phyloP scores from a whole-genome alignment of 2,888 invertebrate species.

The Choristoneura rosaceana region DNA sequence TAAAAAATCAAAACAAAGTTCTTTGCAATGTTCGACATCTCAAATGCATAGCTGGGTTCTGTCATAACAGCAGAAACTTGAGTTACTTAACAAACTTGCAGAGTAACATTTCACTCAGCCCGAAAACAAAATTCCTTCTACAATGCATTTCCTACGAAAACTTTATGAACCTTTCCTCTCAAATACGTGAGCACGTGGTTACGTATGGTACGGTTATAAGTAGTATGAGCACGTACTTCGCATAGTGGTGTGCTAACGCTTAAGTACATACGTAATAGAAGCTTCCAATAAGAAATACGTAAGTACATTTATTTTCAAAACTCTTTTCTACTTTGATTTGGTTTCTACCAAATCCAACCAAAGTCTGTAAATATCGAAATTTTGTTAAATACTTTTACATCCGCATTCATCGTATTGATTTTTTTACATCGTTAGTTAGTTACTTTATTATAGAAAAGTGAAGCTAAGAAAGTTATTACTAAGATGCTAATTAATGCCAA shows the following conservation, averaged over 20 bases:
- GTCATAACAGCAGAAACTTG: slow-evolving; percentile 21
- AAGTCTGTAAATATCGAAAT: too few species aligned
- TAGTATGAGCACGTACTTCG: slow-evolving; percentile 23
- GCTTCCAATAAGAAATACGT: neutral
- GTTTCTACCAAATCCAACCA: neutral
- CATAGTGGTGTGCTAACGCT: slow-evolving; percentile 19
- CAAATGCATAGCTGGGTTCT: slow-evolving; percentile 2
- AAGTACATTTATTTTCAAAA: neutral
- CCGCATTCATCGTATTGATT: too few species aligned
- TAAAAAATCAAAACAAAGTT: neutral
- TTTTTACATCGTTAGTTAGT: too few species aligned
- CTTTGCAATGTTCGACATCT: neutral
- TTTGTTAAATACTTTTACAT: too few species aligned
- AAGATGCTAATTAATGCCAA: too few species aligned
- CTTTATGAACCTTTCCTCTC: slow-evolving; percentile 53
- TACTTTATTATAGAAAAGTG: too few species aligned
- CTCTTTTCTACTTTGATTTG: neutral
- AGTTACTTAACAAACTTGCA: slow-evolving; percentile 26
- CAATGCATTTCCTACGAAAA: slow-evolving; percentile 60
- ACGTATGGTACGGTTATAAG: neutral
- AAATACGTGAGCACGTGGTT: slow-evolving; percentile 43
- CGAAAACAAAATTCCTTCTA: slow-evolving; percentile 60
- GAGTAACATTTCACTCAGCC: slow-evolving; percentile 54
- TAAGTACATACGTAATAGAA: neutral
- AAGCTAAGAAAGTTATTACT: too few species aligned